Evolutionary conservation across 1,140 invertebrate species (phyloP), one percentile per base, ranked within the genome.

Genomic region (Thrips palmi): DNA sequence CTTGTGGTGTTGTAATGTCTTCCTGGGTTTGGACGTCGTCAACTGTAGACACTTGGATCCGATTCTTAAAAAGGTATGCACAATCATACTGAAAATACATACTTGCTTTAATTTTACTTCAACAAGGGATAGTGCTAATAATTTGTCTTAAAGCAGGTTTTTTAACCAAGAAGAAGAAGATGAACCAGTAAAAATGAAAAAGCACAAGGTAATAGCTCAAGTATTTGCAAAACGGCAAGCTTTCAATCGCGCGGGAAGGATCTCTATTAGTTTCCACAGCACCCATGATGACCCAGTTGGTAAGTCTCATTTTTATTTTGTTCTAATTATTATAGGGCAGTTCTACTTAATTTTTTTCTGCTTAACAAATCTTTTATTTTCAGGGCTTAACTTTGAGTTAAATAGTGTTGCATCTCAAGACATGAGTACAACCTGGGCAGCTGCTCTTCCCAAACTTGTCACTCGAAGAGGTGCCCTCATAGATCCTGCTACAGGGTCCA

Each of bases 11-110:
- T 40, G 62, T 82, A n/a, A 86, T 91, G 77, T 83, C 84, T 3
- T 83, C 79, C 2, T 93, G 85, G 84, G 80, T 85, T 17, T 92
- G 84, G 83, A 92, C 82, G 20, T 65, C 68, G 24, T 76, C 79
- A 15, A 83, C 84, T 1, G 52, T 82, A 2, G 68, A 78, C 41
- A 74, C 76, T 1, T 94, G 88, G 88, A 70, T 71, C 36, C 63
- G 83, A 45, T 87, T 83, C 54, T 61, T 89, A 20, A 67, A 71
- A 55, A 78, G 75, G 82, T 87, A 66, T 51, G 53, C 47, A 39
- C 4, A 22, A 37, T 38, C 8, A n/a, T 37, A 23, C 25, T 27
- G 36, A 37, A 37, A 37, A 27, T 8, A 15, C 7, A 19, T 19
- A 8, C 11, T 8, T 19, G 8, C 6, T 5, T 21, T 35, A 17